A percentile compares a stretch with the other conserved stretches of the same genome.
phyloP scores from a whole-genome alignment of 2,888 invertebrate genomes.

The Trichogramma evanescens region DNA sequence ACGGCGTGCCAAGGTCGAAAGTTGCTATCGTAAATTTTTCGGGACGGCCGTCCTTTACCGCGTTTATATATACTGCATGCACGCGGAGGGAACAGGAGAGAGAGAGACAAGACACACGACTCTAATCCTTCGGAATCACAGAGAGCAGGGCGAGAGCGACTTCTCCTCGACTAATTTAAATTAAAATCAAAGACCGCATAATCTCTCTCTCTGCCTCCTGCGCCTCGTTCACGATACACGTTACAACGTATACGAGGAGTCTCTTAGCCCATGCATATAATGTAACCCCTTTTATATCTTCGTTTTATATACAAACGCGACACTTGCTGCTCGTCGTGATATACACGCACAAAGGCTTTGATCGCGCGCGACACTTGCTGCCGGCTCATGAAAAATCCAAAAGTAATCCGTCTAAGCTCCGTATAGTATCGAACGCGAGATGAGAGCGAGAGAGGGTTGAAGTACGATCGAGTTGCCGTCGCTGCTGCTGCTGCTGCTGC shows the following conservation, averaged over 20 bases:
- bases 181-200: too few relatives aligned
- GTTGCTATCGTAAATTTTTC: too few relatives aligned
- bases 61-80: too few relatives aligned
- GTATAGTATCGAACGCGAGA: too few relatives aligned
- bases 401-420: slow-evolving; percentile 18
- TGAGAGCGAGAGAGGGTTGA: too few relatives aligned
- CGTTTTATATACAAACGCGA: neutral
- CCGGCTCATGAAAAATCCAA: slow-evolving; percentile 21
- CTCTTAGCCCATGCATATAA: neutral
- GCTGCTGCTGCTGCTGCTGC: slow-evolving; percentile 10
- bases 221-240: neutral
- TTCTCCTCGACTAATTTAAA: too few relatives aligned
- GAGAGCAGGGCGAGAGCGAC: too few relatives aligned
- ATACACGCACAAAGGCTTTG: neutral
- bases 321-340: neutral
- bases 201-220: neutral
- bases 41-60: too few relatives aligned
- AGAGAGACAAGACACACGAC: too few relatives aligned
- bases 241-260: neutral
- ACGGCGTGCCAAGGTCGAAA: too few relatives aligned
- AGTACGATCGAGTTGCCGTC: neutral
- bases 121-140: too few relatives aligned
- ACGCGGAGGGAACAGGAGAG: too few relatives aligned
- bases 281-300: neutral
- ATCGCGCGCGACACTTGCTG: neutral